These are phyloP conservation scores for Microtus pennsylvanicus DNA, from an alignment of 2,113 vertebrate species.

Conservation along the genomic window DNA sequence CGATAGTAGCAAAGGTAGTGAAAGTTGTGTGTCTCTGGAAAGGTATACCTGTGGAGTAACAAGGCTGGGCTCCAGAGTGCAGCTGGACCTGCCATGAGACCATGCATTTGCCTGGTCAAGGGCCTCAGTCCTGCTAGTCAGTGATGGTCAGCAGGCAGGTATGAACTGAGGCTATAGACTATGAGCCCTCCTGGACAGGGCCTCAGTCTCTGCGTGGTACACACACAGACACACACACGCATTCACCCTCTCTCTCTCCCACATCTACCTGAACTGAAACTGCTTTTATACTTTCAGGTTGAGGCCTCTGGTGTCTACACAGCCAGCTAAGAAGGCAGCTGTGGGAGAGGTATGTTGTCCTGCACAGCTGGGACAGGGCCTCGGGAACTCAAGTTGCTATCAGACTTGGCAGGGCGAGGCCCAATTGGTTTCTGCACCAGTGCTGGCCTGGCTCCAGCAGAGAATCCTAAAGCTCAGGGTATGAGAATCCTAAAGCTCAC, in stretches of 20 bases:
- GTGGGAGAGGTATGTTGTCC: constrained; percentile 88
- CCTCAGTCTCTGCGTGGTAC: background rate
- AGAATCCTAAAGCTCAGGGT: background rate
- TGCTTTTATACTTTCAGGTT: constrained; percentile 84
- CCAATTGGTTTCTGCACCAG: background rate
- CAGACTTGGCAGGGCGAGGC: background rate
- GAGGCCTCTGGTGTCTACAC: constrained; percentile 90
- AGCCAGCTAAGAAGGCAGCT: constrained; percentile 90
- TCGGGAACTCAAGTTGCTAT: background rate
- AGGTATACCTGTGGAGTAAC: background rate
- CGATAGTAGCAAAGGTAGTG: background rate
- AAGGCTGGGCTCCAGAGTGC: background rate
- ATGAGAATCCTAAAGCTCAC: background rate
- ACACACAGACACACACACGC: background rate
- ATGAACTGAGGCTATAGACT: background rate
- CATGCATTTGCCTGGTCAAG: background rate
- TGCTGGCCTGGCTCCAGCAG: background rate
- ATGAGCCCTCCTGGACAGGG: background rate
- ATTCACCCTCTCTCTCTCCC: no score
- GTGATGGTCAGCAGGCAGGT: background rate
- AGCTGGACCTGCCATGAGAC: background rate
- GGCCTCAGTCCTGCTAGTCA: background rate
- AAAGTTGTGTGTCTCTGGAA: background rate
- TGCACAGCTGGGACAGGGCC: background rate
- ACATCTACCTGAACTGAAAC: background rate